Percentiles rank a stretch among this genome's conserved stretches.
Conservation (phyloP, 2,797 vertebrate genomes). For the Microcaecilia unicolor region DNA sequence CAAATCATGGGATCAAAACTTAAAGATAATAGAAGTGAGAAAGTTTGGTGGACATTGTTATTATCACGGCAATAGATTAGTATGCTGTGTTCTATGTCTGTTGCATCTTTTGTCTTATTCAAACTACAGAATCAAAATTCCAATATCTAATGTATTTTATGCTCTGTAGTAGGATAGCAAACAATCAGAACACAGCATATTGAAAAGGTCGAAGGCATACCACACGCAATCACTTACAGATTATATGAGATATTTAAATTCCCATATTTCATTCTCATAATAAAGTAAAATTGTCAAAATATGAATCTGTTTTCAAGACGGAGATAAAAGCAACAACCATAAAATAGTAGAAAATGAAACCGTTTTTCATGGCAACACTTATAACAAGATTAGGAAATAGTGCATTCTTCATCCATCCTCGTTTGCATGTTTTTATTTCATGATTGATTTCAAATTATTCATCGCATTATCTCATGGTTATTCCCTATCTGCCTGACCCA, state of each 20-base stretch:
- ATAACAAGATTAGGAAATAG: too few species aligned
- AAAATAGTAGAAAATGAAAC: too few species aligned
- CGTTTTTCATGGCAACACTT: too few species aligned
- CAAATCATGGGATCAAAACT: neutral
- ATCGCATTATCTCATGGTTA: too few species aligned
- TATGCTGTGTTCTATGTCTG: slow-evolving; percentile 17
- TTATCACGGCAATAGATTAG: slow-evolving; percentile 6
- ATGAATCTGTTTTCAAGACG: slow-evolving; percentile 14
- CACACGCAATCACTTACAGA: slow-evolving; percentile 24
- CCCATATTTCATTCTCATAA: neutral
- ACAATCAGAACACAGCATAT: slow-evolving; percentile 32
- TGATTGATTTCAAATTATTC: too few species aligned
- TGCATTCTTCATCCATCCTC: too few species aligned
- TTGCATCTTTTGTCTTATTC: slow-evolving; percentile 10
- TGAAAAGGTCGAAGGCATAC: slow-evolving; percentile 35
- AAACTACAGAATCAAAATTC: slow-evolving; percentile 17
- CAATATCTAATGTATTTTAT: slow-evolving; percentile 10
- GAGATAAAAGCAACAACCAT: slow-evolving; percentile 21
- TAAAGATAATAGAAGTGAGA: neutral
- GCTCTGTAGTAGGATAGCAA: slow-evolving; percentile 15
- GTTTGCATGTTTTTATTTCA: too few species aligned
- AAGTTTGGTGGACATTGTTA: slow-evolving; percentile 1
- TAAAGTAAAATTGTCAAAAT: slow-evolving; percentile 15
- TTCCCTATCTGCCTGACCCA: too few species aligned
- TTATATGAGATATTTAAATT: slow-evolving; percentile 14